phyloP scores from a whole-genome alignment of 2,888 invertebrate species.

The Pyralis farinalis region DNA sequence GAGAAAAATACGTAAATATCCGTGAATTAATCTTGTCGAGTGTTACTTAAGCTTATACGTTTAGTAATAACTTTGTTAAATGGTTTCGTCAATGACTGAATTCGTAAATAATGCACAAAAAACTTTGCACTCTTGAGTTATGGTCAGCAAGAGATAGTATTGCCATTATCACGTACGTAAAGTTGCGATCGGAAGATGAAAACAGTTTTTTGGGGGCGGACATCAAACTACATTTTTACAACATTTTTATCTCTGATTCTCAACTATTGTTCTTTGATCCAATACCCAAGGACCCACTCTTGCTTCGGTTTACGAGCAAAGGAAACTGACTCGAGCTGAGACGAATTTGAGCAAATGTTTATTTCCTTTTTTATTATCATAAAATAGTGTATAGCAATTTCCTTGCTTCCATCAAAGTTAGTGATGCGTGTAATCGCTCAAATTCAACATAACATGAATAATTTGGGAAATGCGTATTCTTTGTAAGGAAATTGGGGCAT shows the following conservation, averaged over 20 bases:
- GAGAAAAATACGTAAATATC: no score
- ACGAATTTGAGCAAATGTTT: neutral
- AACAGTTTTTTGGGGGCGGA: no score
- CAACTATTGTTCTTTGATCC: neutral
- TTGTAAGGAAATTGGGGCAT: conserved; percentile 15
- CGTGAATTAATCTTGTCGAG: no score
- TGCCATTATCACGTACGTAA: no score
- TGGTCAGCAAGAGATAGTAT: no score
- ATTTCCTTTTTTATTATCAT: neutral
- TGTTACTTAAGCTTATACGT: no score
- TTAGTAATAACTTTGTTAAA: no score
- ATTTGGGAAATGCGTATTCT: conserved; percentile 22
- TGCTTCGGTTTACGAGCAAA: neutral
- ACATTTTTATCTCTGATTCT: neutral
- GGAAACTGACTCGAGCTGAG: neutral
- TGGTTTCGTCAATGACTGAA: no score
- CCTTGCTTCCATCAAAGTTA: neutral
- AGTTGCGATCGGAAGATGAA: no score
- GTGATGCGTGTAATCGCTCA: neutral
- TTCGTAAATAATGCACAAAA: no score
- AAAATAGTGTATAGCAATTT: neutral
- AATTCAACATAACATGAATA: neutral
- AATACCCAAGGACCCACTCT: neutral
- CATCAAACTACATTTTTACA: neutral
- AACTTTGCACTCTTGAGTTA: no score